Percentiles rank a stretch among this genome's conserved stretches.
Conservation (phyloP, 2,113 vertebrate genomes). For the Orientallactaga bullata region DNA sequence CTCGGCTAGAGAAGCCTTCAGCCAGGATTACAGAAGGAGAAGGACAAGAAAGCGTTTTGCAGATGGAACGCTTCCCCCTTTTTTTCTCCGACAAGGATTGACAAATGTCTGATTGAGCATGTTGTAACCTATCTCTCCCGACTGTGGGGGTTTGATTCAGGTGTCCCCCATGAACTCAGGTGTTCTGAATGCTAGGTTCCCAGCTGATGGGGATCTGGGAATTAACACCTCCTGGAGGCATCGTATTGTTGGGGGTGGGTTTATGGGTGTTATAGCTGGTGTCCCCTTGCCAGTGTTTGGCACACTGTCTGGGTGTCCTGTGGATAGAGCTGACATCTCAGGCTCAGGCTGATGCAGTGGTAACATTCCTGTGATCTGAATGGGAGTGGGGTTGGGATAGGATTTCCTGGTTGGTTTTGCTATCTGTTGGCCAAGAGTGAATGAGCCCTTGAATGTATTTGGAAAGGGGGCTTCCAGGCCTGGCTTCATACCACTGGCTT, state of each 20-base stretch:
- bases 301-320: slow-evolving; percentile 41
- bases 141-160: not conserved
- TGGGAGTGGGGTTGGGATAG: not conserved
- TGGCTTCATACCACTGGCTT: not conserved
- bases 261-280: no score
- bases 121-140: not conserved
- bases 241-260: no score
- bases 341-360: not conserved
- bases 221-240: no score
- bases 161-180: no score
- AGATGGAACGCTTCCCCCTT: not conserved
- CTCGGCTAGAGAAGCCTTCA: not conserved
- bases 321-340: slow-evolving; percentile 56
- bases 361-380: slow-evolving; percentile 64
- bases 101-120: not conserved
- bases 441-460: not conserved
- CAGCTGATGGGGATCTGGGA: no score
- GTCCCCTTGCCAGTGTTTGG: no score
- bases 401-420: slow-evolving; percentile 51
- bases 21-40: not conserved
- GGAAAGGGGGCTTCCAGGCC: not conserved
- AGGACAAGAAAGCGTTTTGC: not conserved
- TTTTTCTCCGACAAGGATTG: not conserved
- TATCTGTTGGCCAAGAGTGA: slow-evolving; percentile 3
- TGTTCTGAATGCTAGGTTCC: no score